These are phyloP conservation scores for Labeo catla DNA, from an alignment of 2,113 vertebrate species.

Conservation along the genomic window DNA sequence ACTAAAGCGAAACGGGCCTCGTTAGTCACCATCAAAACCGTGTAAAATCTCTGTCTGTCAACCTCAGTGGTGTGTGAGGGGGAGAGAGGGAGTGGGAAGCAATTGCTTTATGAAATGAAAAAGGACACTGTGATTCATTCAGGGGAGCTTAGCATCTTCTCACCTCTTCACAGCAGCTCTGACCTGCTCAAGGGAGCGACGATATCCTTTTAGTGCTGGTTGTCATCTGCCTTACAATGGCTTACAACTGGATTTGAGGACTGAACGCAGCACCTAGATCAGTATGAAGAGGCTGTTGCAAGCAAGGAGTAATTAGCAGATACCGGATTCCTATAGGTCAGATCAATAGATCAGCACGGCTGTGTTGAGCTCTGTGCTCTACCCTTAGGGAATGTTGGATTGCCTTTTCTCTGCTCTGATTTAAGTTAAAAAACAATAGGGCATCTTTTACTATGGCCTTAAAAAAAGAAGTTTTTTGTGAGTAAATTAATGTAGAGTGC, in stretches of 20 bases:
- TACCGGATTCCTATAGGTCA: neutral
- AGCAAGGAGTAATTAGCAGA: constrained; percentile 9
- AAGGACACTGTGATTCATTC: neutral
- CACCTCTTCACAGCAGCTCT: constrained; percentile 14
- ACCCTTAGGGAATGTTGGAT: neutral
- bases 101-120: constrained; percentile 20
- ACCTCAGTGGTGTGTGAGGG: neutral
- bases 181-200: neutral
- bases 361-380: neutral
- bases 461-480: neutral
- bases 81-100: neutral
- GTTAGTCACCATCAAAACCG: constrained; percentile 15
- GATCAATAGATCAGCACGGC: neutral
- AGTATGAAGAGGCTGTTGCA: neutral
- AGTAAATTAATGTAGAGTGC: neutral
- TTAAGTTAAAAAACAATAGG: neutral
- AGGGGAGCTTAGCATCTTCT: constrained; percentile 16
- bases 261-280: neutral
- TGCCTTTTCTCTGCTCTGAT: neutral
- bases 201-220: constrained; percentile 18
- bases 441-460: neutral
- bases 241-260: constrained; percentile 18
- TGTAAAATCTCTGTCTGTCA: constrained; percentile 19
- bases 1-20: neutral
- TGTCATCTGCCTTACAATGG: constrained; percentile 8